Base-by-base conservation (phyloP, 2,888 invertebrate genomes). In the Phalera bucephala region DNA sequence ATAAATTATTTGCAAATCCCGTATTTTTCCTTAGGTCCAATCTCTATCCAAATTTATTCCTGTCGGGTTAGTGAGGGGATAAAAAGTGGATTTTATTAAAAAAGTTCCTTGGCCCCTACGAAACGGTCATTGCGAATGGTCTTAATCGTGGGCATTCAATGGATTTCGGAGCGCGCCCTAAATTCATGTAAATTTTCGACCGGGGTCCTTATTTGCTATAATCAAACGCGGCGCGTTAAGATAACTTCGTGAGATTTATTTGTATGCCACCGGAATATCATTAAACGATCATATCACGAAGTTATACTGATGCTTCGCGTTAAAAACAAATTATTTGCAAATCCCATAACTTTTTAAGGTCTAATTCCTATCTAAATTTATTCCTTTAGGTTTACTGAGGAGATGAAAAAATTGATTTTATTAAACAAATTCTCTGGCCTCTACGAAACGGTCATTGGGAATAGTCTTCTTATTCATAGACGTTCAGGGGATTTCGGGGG, bases 31-130 rank as follows among this genome's bases (percentile, higher is more conserved):
- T 64, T 63, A 57, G 65, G 67, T 59, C 64, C 49, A 69, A 67
- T 65, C 67, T 64, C 66, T 70, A 71, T 72, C 62, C 52, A 73
- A 82, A 84, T 83, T 82, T 80, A 82, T 82, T 72, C 68, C 52
- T 57, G 53, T 11, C 29, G 19, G 6, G 10, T 11, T 11, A 29
- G 17, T 15, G 57, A 38, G 46, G 52, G 58, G 52, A 52, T 48
- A 54, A 57, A 62, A 73, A 68, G 71, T 56, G 45, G 71, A 64
- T 82, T 83, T 84, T 85, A 83, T 84, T 84, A 81, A 84, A 86
- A 86, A 85, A 84, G 70, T 84, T 86, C 46, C 45, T 31, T 37
- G 51, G 45, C 47, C 37, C 57, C 50, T 57, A 55, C 50, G 56
- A 56, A 47, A 26, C 36, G 40, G 44, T 46, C 34, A 41, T 63